A percentile compares a stretch with the other conserved stretches of the same genome.
Evolutionary conservation across 1,140 invertebrate species (phyloP).

Genomic region (Drosophila pseudoobscura): DNA sequence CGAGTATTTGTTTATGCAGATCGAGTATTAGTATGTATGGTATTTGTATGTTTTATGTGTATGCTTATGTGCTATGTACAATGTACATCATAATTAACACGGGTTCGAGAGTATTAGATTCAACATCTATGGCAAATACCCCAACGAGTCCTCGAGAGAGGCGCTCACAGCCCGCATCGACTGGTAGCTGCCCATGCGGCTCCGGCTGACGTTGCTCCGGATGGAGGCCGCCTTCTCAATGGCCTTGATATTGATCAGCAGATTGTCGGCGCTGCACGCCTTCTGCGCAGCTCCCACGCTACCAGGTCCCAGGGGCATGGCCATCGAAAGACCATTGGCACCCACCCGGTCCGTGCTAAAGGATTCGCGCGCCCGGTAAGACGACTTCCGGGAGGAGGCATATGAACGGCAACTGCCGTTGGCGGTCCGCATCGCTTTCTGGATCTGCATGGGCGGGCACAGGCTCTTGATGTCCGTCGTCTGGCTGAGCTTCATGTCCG

Average conservation of each 20-base stretch:
- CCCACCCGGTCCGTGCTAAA: constrained; percentile 61
- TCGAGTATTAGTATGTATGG: background rate
- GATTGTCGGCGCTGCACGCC: constrained; percentile 70
- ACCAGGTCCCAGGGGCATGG: constrained; percentile 21
- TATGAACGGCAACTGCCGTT: constrained; percentile 59
- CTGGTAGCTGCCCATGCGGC: constrained; percentile 75
- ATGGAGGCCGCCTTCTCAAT: constrained; percentile 70
- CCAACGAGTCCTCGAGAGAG: constrained; percentile 83
- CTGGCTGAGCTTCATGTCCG: constrained; percentile 85
- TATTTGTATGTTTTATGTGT: constrained; percentile 1
- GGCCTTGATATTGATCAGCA: constrained; percentile 73
- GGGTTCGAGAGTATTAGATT: constrained; percentile 40
- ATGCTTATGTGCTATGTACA: constrained; percentile 36
- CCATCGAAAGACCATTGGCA: constrained; percentile 15
- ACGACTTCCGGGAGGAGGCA: constrained; percentile 55
- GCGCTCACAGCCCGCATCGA: constrained; percentile 79
- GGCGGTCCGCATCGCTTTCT: constrained; percentile 16
- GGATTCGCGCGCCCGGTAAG: constrained; percentile 63
- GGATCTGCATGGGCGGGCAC: constrained; percentile 38
- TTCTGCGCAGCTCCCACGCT: constrained; percentile 49
- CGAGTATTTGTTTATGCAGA: constrained; percentile 19
- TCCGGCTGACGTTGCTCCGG: constrained; percentile 59
- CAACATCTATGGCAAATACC: constrained; percentile 83
- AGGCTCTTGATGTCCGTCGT: constrained; percentile 82
- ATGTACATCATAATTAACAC: constrained; percentile 15